These are phyloP conservation scores for Manis crassicaudata DNA, from an alignment of 2,797 vertebrate genomes.

Conservation along the genomic window DNA sequence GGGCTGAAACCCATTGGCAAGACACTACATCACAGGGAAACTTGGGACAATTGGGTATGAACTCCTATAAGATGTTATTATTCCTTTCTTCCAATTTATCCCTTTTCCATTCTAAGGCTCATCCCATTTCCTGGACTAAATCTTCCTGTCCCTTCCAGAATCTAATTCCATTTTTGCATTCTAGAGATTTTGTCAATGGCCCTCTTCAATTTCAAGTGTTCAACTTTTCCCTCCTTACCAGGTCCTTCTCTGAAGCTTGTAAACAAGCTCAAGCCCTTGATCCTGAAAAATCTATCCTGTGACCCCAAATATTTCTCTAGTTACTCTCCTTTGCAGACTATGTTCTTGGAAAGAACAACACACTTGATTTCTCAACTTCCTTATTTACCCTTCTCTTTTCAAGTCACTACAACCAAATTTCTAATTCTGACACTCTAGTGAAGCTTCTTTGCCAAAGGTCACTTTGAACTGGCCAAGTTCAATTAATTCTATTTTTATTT, in stretches of 20 bases:
- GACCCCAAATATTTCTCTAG: not conserved
- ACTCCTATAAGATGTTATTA: not conserved
- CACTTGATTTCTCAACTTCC: slow-evolving; percentile 1
- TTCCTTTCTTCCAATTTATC: not conserved
- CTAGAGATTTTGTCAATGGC: not conserved
- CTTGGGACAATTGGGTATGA: not conserved
- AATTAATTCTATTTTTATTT: not conserved
- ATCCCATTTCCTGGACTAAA: not conserved
- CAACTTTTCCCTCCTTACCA: not conserved
- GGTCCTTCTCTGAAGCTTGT: slow-evolving; percentile 7
- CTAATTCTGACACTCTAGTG: not conserved
- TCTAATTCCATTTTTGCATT: not conserved
- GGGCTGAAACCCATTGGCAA: too few relatives aligned
- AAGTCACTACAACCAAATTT: not conserved
- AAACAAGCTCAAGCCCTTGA: not conserved
- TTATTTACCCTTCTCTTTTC: not conserved
- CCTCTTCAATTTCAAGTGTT: not conserved
- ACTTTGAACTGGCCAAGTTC: not conserved
- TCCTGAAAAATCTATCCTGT: not conserved
- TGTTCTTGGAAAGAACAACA: slow-evolving; percentile 40
- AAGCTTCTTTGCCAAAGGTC: slow-evolving; percentile 6
- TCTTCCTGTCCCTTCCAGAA: not conserved
- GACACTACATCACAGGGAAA: not conserved
- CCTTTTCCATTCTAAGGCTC: slow-evolving; percentile 31
- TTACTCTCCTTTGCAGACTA: not conserved